Base-by-base conservation (phyloP, 2,113 vertebrate species). In the Spilogale gracilis region DNA sequence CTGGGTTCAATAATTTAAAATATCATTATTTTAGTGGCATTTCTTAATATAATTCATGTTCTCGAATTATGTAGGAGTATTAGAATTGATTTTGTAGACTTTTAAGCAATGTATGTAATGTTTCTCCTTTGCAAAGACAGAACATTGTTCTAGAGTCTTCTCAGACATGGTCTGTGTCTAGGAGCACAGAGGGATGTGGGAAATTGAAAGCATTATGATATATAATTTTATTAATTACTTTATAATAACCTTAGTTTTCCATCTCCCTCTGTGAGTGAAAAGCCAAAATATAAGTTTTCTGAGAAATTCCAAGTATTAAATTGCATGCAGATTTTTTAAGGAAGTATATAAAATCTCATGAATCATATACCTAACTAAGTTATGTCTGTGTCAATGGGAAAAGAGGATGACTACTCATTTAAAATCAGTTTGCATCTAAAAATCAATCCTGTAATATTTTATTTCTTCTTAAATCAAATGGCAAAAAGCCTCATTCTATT, bases 201-300 rank as follows among this genome's bases (percentile, higher is more conserved):
- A 73, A 96, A 78, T 76, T 88, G 43, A 85, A 85, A 78, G 3
- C n/a, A 93, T 91, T 87, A 71, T 74, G 61, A 45, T 83, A 90
- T 61, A 86, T 95, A 91, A 96, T 79, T 89, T 96, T 61, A 93
- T 98, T 97, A 96, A 83, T 97, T 96, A 69, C 74, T 32, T 94
- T 80, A 92, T 93, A 94, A 81, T 76, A 23, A 25, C 32, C 5
- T 76, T 87, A 48, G 43, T 89, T 96, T 96, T 92, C 60, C 5
- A 23, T 95, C 25, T 95, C 54, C 50, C 50, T 83, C 54, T 90
- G 61, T 89, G 74, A 89, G 14, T 78, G 14, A 95, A 97, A 80
- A 71, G 14, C 14, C 56, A 80, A 95, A 87, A 54, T n/a, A 30
- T 78, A 78, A 76, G 23, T 56, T 54, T 90, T 92, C 78, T 97